Percentiles rank a stretch among this genome's conserved stretches.
Conservation (phyloP, 1,140 invertebrate species). For the Paracyclopina nana region DNA sequence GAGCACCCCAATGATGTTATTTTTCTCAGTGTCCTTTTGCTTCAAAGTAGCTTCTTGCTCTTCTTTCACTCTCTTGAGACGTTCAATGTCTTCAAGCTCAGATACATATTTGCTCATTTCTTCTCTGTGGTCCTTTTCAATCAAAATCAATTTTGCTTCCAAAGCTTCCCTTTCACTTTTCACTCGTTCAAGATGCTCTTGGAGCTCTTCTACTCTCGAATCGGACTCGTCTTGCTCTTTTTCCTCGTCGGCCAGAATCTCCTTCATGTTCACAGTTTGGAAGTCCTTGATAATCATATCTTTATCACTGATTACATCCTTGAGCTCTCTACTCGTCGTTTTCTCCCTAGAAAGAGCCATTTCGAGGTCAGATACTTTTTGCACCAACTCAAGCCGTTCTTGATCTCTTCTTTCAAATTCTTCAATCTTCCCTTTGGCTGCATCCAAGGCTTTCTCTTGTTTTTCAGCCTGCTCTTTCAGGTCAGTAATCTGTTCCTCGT, state of each 20-base stretch:
- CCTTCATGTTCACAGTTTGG: not conserved
- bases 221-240: not conserved
- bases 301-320: not conserved
- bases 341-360: not conserved
- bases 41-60: no score
- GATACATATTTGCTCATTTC: no score
- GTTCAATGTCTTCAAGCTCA: no score
- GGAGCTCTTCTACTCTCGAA: not conserved
- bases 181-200: not conserved
- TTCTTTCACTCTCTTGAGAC: no score
- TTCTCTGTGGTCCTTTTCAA: no score
- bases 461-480: not conserved
- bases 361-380: no score
- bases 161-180: not conserved
- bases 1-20: not conserved
- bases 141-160: no score
- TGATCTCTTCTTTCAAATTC: not conserved
- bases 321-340: not conserved
- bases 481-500: not conserved
- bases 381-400: no score
- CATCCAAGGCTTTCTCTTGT: not conserved
- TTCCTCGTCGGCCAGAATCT: not conserved
- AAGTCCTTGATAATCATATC: not conserved
- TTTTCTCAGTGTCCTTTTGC: not conserved
- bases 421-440: not conserved